Base-by-base conservation (phyloP, 37 sponge, comb jelly and placozoan species). In the Axinella damicornis region DNA sequence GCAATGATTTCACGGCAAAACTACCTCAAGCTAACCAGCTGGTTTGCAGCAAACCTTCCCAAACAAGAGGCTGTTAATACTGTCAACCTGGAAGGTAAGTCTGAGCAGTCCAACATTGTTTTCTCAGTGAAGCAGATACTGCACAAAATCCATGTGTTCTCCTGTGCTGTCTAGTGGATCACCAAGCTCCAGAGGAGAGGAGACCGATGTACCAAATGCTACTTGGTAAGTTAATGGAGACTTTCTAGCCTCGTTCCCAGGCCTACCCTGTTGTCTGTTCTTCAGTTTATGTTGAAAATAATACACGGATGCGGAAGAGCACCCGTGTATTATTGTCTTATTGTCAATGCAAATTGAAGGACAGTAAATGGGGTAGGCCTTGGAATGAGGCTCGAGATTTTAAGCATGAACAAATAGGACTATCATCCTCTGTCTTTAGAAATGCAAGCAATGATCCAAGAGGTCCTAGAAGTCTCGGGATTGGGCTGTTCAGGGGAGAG, bases 41-140 rank as follows among this genome's bases (percentile, higher is more conserved):
- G 92, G 95, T 90, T 91, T 84, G 80, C 92, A 31, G 62, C 77
- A 11, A 66, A 94, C 22, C 72, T 84, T 28, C 91, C 94, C 20
- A 80, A 24, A 56, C 94, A 93, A 53, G 78, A 89, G 27, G 61
- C 41, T 11, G 11, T 89, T 2, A 85, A 89, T 27, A 81, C 77
- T 5, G 57, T 75, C 6, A 65, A 71, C 34, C 25, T 93, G 9
- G 74, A 79, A 76, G 71, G 86, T 84, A 24, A 46, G 46, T 46
- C n/a, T n/a, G n/a, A n/a, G n/a, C n/a, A n/a, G n/a, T n/a, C n/a
- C n/a, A n/a, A n/a, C n/a, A n/a, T n/a, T 13, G 63, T n/a, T n/a
- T n/a, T n/a, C n/a, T n/a, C n/a, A n/a, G n/a, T n/a, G n/a, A n/a
- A n/a, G n/a, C n/a, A n/a, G n/a, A n/a, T n/a, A n/a, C n/a, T n/a